Conservation (phyloP, 2,113 vertebrate genomes). For the Agelaius tricolor region DNA sequence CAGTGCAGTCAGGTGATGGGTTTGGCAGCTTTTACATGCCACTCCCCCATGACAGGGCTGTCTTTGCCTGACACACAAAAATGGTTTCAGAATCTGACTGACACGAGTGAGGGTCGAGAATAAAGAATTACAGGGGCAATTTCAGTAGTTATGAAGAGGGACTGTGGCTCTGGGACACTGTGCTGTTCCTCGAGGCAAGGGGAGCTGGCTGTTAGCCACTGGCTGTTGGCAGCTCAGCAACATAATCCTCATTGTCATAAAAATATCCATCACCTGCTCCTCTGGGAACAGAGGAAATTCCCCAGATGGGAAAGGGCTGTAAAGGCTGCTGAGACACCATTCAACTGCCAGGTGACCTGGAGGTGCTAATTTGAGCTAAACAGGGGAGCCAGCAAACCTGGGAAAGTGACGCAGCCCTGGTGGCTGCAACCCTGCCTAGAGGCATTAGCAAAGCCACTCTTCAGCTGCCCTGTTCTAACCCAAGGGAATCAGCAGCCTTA, state of each 20-base stretch:
- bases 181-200: neutral
- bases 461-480: neutral
- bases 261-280: neutral
- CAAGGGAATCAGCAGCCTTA: neutral
- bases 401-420: neutral
- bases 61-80: neutral
- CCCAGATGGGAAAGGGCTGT: neutral
- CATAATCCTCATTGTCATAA: neutral
- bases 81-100: neutral
- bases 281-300: neutral
- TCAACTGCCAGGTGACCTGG: neutral
- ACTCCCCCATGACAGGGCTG: rapidly evolving
- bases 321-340: neutral
- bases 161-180: neutral
- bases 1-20: neutral
- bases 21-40: neutral
- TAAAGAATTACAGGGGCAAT: neutral
- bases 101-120: neutral
- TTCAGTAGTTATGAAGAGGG: neutral
- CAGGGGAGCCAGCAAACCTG: no score
- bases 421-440: neutral
- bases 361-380: neutral
- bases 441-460: neutral
- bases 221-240: neutral
- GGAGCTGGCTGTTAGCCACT: neutral